Conservation (phyloP, 2,888 invertebrate species). For the Digitonthophagus gazella region DNA sequence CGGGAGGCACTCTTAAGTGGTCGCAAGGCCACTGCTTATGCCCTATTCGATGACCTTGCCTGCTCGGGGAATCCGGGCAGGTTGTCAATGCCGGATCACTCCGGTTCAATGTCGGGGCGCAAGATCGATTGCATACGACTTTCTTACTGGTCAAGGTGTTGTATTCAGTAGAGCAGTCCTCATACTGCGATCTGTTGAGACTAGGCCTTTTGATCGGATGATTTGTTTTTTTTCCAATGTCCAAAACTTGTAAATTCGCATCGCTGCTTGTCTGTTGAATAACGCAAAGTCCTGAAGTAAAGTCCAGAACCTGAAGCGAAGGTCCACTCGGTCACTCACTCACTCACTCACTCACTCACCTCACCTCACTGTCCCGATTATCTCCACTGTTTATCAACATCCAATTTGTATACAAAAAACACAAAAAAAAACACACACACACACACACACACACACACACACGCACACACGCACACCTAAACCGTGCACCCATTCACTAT, state of each 20-base stretch:
- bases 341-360: too few species aligned
- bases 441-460: too few species aligned
- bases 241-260: not conserved
- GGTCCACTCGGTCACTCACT: too few species aligned
- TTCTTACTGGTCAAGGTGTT: conserved; percentile 61
- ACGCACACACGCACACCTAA: too few species aligned
- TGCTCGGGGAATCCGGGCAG: conserved; percentile 1
- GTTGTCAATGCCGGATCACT: conserved; percentile 18
- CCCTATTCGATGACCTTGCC: conserved; percentile 19
- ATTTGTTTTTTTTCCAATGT: conserved; percentile 42
- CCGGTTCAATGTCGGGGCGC: conserved; percentile 56
- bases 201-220: conserved; percentile 50
- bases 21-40: conserved; percentile 17
- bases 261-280: not conserved
- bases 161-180: conserved; percentile 60
- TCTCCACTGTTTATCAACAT: too few species aligned
- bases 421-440: too few species aligned
- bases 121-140: conserved; percentile 64
- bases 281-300: not conserved
- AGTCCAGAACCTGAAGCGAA: too few species aligned
- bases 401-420: too few species aligned
- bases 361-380: too few species aligned
- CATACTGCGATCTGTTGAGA: conserved; percentile 63
- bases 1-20: conserved; percentile 17
- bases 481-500: too few species aligned